Evolutionary conservation across 2,888 invertebrate species (phyloP).

Genomic region (Agrypnus murinus): DNA sequence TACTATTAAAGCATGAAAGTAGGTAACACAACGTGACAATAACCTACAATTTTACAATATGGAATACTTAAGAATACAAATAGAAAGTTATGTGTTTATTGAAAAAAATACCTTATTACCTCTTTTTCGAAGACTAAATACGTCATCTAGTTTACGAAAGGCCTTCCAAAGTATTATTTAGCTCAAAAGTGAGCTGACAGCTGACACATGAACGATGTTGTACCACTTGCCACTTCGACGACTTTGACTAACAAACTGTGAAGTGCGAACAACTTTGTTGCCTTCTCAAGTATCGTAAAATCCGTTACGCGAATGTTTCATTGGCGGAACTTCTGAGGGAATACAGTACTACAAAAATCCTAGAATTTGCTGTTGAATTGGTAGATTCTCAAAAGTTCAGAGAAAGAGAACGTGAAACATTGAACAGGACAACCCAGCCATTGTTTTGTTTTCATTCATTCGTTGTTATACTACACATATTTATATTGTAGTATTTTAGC

Average conservation of each 20-base stretch:
- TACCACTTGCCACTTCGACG: not conserved
- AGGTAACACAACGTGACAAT: constrained; percentile 25
- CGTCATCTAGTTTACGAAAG: constrained; percentile 2
- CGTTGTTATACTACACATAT: too few species aligned
- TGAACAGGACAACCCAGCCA: too few species aligned
- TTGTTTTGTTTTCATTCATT: too few species aligned
- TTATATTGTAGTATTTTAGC: too few species aligned
- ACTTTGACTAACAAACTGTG: not conserved
- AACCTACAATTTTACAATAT: constrained; percentile 27
- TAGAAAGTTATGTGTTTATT: not conserved
- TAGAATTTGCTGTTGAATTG: too few species aligned
- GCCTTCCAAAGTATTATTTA: constrained; percentile 1
- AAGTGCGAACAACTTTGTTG: too few species aligned
- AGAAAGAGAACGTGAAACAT: too few species aligned
- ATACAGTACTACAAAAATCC: too few species aligned
- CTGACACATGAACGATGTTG: not conserved
- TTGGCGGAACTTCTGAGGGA: too few species aligned
- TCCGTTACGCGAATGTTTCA: too few species aligned
- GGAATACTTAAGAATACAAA: not conserved
- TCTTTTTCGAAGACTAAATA: constrained; percentile 6
- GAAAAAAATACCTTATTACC: not conserved
- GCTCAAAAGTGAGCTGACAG: constrained; percentile 16
- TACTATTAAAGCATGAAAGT: not conserved
- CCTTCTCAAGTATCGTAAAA: too few species aligned
- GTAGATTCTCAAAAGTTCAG: too few species aligned